phyloP scores from a whole-genome alignment of 2,888 invertebrate genomes.

The Mylabris sibirica region DNA sequence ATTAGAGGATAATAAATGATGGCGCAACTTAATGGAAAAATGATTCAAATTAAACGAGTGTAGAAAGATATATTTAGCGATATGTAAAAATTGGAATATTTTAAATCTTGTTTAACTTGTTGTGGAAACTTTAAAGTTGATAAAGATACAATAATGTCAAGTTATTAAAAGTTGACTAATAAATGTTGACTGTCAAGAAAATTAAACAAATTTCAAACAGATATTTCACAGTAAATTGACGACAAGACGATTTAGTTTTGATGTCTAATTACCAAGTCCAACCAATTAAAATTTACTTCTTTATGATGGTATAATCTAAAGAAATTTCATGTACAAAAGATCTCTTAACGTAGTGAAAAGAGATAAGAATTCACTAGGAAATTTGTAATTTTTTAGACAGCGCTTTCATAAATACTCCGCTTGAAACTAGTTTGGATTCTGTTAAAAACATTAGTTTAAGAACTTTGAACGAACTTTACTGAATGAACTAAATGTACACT shows the following conservation, averaged over 20 bases:
- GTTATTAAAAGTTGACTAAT: neutral
- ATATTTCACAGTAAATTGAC: neutral
- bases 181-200: neutral
- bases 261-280: neutral
- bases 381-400: neutral
- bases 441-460: slow-evolving; percentile 5
- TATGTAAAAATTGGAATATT: neutral
- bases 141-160: neutral
- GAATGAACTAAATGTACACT: neutral
- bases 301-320: neutral
- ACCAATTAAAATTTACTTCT: no score
- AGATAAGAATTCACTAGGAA: neutral
- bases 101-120: neutral
- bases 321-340: neutral
- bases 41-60: neutral
- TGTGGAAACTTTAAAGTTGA: neutral
- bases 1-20: slow-evolving; percentile 7
- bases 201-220: neutral
- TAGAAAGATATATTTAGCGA: neutral
- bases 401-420: neutral
- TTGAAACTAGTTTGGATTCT: neutral
- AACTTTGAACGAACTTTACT: neutral
- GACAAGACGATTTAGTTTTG: neutral
- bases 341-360: neutral
- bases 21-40: neutral